A percentile compares a stretch with the other conserved stretches of the same genome.
Evolutionary conservation across 2,797 vertebrate genomes (phyloP).

Genomic region (Notolabrus celidotus): DNA sequence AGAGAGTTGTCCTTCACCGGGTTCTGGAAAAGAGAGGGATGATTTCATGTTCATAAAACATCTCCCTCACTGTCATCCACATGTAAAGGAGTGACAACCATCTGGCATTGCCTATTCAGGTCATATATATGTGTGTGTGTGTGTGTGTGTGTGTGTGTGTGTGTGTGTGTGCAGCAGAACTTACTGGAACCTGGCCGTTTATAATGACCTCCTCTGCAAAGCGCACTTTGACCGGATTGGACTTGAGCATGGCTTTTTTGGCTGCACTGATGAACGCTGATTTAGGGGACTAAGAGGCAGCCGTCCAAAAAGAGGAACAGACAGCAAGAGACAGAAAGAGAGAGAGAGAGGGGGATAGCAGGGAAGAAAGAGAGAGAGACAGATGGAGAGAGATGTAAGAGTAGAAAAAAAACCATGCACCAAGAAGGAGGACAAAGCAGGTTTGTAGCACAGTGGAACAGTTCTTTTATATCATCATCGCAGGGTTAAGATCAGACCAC

Average conservation of each 20-base stretch:
- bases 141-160: slow-evolving; percentile 42
- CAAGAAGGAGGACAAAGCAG: slow-evolving; percentile 12
- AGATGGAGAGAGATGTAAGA: not conserved
- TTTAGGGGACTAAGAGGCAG: slow-evolving; percentile 91
- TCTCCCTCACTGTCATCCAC: not conserved
- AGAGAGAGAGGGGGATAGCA: not conserved
- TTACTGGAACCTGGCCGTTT: slow-evolving; percentile 97
- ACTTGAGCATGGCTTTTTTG: slow-evolving; percentile 99
- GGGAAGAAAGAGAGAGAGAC: no score
- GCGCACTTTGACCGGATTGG: slow-evolving; percentile 98
- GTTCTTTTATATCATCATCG: not conserved
- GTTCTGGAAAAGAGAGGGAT: slow-evolving; percentile 63
- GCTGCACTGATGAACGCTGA: slow-evolving; percentile 99
- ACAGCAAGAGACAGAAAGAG: slow-evolving; percentile 1
- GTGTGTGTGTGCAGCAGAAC: slow-evolving; percentile 69
- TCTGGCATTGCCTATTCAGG: slow-evolving; percentile 59
- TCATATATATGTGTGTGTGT: slow-evolving; percentile 45
- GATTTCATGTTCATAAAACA: slow-evolving; percentile 17
- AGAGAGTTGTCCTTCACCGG: slow-evolving; percentile 91
- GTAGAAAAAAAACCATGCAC: slow-evolving; percentile 26
- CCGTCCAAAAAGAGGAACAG: slow-evolving; percentile 45
- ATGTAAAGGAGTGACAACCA: slow-evolving; percentile 44
- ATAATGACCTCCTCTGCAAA: slow-evolving; percentile 99
- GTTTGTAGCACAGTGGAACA: slow-evolving; percentile 8
- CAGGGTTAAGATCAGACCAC: no score